A percentile compares a stretch with the other conserved stretches of the same genome.
phyloP scores from a whole-genome alignment of 2,888 invertebrate species.

The Clunio marinus region DNA sequence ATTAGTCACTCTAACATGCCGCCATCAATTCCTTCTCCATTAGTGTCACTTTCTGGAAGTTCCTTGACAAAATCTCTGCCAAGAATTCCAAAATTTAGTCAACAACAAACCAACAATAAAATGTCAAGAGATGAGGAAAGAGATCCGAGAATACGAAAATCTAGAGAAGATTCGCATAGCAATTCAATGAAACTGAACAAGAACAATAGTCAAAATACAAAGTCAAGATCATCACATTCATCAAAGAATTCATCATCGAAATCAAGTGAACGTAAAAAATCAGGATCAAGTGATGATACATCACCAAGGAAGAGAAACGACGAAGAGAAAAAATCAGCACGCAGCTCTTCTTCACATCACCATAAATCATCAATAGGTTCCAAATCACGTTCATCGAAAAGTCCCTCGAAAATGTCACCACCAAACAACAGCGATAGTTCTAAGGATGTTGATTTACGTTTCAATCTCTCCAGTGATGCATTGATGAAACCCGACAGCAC shows the following conservation, averaged over 20 bases:
- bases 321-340: slow-evolving; percentile 15
- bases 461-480: not conserved
- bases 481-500: slow-evolving; percentile 27
- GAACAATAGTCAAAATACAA: too few relatives aligned
- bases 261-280: slow-evolving; percentile 9
- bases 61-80: slow-evolving; percentile 36
- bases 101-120: slow-evolving; percentile 8
- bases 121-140: slow-evolving; percentile 1
- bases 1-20: slow-evolving; percentile 40
- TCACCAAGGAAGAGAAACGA: slow-evolving; percentile 28
- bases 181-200: too few relatives aligned
- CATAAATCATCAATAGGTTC: not conserved
- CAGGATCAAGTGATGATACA: slow-evolving; percentile 23
- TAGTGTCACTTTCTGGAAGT: slow-evolving; percentile 44
- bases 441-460: slow-evolving; percentile 30
- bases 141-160: slow-evolving; percentile 29
- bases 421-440: not conserved
- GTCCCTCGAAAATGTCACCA: slow-evolving; percentile 6
- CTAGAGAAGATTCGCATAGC: too few relatives aligned
- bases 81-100: slow-evolving; percentile 31
- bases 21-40: slow-evolving; percentile 42
- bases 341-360: not conserved
- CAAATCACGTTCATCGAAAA: not conserved
- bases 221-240: slow-evolving; percentile 12
- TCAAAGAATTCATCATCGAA: not conserved